These are phyloP conservation scores for Eretmochelys imbricata DNA, from an alignment of 2,113 vertebrate genomes.

Conservation along the genomic window DNA sequence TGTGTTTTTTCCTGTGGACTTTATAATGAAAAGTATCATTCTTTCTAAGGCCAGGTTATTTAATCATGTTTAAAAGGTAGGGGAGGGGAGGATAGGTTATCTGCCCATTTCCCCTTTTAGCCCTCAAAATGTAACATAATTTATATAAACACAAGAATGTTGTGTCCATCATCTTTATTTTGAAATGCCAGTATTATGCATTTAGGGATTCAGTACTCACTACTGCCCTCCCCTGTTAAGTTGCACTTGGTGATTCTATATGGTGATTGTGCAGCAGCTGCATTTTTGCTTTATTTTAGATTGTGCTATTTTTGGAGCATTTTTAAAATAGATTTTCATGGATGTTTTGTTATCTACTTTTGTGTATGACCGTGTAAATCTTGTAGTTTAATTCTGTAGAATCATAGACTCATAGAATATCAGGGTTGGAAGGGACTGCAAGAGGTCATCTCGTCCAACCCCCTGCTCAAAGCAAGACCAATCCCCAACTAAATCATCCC, in stretches of 20 bases:
- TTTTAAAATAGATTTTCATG: neutral
- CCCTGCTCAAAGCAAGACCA: too few species aligned
- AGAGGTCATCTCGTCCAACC: too few species aligned
- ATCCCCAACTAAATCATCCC: too few species aligned
- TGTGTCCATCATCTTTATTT: neutral
- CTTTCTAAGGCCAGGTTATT: slow-evolving; percentile 40
- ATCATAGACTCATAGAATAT: too few species aligned
- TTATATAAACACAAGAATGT: neutral
- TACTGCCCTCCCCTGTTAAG: neutral
- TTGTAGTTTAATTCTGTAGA: neutral
- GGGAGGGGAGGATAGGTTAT: neutral
- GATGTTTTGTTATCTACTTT: neutral
- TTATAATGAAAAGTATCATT: slow-evolving; percentile 69
- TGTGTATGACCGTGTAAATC: neutral
- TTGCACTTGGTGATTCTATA: neutral
- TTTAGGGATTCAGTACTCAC: slow-evolving; percentile 5
- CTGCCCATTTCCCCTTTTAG: neutral
- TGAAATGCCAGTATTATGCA: neutral
- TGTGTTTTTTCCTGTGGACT: slow-evolving; percentile 57
- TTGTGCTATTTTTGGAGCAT: neutral
- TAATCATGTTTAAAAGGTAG: neutral
- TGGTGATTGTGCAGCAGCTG: neutral
- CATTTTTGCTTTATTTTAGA: neutral
- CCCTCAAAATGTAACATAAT: slow-evolving; percentile 28
- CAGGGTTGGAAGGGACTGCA: too few species aligned